Base-by-base conservation (phyloP, 30 jellyfish, hydroid and myxozoan genomes). In the Pelagia noctiluca region DNA sequence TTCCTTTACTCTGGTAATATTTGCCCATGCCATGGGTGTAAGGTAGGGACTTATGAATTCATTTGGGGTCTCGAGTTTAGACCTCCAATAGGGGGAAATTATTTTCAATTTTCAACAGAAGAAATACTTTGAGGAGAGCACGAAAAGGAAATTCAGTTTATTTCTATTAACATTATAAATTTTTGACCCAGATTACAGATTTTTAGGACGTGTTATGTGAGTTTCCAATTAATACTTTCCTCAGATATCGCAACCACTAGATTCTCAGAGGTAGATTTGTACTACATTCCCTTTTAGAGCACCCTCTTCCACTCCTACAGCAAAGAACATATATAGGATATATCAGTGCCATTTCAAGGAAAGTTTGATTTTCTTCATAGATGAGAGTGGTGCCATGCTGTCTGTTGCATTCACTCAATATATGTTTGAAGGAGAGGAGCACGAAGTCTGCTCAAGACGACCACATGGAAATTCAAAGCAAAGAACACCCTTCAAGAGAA, bases 401-500 rank as follows among this genome's bases (percentile, higher is more conserved):
- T 16, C 57, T 42, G 57, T 5, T 42, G 57, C 57, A 42, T 42
- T 42, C 57, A 42, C 16, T 42, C 57, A 42, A 42, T 42, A 42
- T 42, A 42, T 42, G 16, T 42, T 42, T 42, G 16, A 42, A 42
- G 57, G 57, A 42, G 16, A 42, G 57, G 57, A 42, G 57, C 57
- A 42, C 57, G 57, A 42, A 5, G 57, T 42, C 16, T 42, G 57
- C 57, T 42, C 57, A 42, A 42, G 12, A 42, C 8, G 57, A 42
- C 57, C 57, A 42, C 57, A 42, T 42, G 57, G 57, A 42, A 42
- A 42, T 42, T 42, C 57, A 42, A 42, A 42, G 57, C 57, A 42
- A 16, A 42, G 57, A 8, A 42, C 16, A 42, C 57, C 57, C 57
- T 42, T 42, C 57, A 42, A 42, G 57, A 42, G 57, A 42, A 42